Conservation (phyloP, 2,113 vertebrate genomes). For the Cettia cetti region DNA sequence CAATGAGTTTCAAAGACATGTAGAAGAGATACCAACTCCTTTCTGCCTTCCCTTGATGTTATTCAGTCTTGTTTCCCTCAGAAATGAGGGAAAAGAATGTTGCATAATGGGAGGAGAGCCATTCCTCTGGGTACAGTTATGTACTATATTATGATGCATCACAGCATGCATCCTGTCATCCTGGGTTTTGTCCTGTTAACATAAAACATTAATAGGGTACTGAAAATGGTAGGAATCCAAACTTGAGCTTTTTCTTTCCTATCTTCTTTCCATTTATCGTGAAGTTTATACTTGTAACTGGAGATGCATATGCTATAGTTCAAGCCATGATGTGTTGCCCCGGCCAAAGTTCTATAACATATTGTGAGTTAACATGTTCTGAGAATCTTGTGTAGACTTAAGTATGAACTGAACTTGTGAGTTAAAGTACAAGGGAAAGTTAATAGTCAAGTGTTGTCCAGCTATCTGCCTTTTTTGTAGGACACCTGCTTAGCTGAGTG, state of each 20-base stretch:
- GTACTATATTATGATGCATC: not conserved
- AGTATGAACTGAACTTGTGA: not conserved
- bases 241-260: not conserved
- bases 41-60: not conserved
- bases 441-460: not conserved
- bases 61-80: not conserved
- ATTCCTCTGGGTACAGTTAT: not conserved
- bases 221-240: not conserved
- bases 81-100: not conserved
- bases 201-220: not conserved
- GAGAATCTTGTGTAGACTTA: not conserved
- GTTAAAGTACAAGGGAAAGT: not conserved
- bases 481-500: not conserved
- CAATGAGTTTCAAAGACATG: not conserved
- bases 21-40: not conserved
- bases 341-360: not conserved
- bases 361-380: not conserved
- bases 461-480: not conserved
- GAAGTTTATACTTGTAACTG: not conserved
- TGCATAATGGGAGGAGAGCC: not conserved
- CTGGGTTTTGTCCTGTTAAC: not conserved
- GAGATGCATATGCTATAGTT: not conserved
- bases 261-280: not conserved
- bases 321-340: not conserved
- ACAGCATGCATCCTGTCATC: not conserved